Conservation (phyloP, 2,113 vertebrate genomes). For the Apeltes quadracus region DNA sequence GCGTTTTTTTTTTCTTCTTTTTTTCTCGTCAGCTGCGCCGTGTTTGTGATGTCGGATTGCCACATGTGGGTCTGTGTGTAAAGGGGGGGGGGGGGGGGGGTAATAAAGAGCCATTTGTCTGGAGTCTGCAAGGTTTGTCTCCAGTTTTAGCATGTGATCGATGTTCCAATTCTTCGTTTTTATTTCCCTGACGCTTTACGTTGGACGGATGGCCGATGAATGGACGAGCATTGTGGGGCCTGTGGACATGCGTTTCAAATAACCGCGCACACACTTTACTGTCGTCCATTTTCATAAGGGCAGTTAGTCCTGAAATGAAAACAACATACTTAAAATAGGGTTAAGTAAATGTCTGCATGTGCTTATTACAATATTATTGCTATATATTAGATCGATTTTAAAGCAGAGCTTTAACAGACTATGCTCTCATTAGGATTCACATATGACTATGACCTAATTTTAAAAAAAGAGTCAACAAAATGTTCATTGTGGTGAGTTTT, state of each 20-base stretch:
- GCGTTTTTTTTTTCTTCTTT: not conserved
- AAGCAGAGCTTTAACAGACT: no score
- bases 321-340: not conserved
- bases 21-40: constrained; percentile 11
- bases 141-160: constrained; percentile 52
- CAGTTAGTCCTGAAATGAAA: not conserved
- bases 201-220: not conserved
- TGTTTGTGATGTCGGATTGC: constrained; percentile 11
- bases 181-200: constrained; percentile 16
- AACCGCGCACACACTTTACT: not conserved
- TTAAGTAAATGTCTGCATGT: not conserved
- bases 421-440: constrained; percentile 50
- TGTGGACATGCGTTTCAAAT: constrained; percentile 6
- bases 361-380: not conserved
- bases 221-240: not conserved
- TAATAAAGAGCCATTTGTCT: constrained; percentile 62
- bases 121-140: constrained; percentile 19
- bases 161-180: constrained; percentile 24
- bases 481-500: constrained; percentile 37
- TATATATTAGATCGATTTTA: constrained; percentile 15
- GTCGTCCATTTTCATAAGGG: not conserved
- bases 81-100: not conserved
- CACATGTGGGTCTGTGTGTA: constrained; percentile 24
- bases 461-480: constrained; percentile 34
- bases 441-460: constrained; percentile 52